Evolutionary conservation across 2,797 vertebrate species (phyloP).

Genomic region (Gorsachius magnificus): DNA sequence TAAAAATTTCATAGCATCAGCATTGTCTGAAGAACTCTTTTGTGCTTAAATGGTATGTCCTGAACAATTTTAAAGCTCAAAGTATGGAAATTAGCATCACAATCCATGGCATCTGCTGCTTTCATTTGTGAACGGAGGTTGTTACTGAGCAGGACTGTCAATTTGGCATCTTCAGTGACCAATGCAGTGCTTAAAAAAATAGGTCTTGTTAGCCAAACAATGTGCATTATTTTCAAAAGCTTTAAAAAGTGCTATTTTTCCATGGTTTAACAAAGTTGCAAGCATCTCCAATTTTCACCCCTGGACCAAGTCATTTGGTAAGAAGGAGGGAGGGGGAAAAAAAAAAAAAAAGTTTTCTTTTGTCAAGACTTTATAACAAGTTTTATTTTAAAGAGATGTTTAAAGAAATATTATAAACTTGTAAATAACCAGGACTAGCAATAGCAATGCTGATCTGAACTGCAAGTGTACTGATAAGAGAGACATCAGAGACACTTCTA

Average conservation of each 20-base stretch:
- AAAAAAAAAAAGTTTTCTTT: background rate
- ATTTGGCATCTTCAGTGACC: background rate
- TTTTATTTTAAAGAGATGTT: background rate
- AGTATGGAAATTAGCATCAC: conserved; percentile 3
- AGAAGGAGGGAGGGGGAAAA: background rate
- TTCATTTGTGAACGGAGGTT: background rate
- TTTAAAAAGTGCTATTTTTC: background rate
- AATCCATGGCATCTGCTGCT: background rate
- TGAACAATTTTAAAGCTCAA: background rate
- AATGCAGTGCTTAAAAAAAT: background rate
- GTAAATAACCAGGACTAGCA: background rate
- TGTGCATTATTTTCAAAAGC: background rate
- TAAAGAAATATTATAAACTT: background rate
- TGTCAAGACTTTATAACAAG: background rate
- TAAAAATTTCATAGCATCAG: conserved; percentile 18
- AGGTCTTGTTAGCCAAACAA: background rate
- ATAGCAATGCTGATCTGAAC: background rate
- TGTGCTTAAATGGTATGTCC: conserved; percentile 8
- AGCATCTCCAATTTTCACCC: background rate
- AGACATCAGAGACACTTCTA: background rate
- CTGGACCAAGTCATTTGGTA: background rate
- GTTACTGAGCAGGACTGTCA: background rate
- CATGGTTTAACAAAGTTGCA: background rate
- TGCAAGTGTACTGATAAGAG: background rate
- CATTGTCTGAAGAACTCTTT: background rate